These are phyloP conservation scores for Odontothrips loti DNA, from an alignment of 2,888 invertebrate genomes.

Conservation along the genomic window DNA sequence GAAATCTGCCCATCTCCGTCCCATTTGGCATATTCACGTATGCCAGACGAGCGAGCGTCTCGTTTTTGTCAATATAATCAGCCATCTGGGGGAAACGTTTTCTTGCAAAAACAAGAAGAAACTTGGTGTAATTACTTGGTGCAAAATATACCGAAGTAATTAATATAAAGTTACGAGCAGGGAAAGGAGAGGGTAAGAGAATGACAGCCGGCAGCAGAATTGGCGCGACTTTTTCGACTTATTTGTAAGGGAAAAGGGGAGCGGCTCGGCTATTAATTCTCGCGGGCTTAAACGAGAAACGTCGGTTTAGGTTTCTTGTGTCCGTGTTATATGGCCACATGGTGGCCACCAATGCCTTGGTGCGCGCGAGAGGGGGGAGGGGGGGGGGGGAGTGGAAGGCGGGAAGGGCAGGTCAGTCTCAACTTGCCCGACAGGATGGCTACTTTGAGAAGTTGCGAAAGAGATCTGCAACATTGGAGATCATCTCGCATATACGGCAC, in stretches of 20 bases:
- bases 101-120: too few relatives aligned
- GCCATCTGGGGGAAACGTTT: too few relatives aligned
- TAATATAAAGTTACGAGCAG: too few relatives aligned
- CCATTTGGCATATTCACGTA: too few relatives aligned
- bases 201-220: too few relatives aligned
- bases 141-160: too few relatives aligned
- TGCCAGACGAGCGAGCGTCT: too few relatives aligned
- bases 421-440: background rate
- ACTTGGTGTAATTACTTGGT: too few relatives aligned
- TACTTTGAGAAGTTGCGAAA: constrained; percentile 22
- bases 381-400: background rate
- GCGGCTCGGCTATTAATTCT: constrained; percentile 1
- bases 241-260: background rate
- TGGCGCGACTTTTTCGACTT: too few relatives aligned
- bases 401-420: background rate
- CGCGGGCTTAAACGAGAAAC: background rate
- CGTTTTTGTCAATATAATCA: too few relatives aligned
- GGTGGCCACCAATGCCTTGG: background rate
- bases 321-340: background rate
- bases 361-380: background rate
- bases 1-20: too few relatives aligned
- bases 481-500: constrained; percentile 9
- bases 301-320: background rate
- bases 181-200: too few relatives aligned
- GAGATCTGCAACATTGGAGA: constrained; percentile 22